These are phyloP conservation scores for Dolomedes plantarius DNA, from an alignment of 2,888 invertebrate species.

Conservation along the genomic window DNA sequence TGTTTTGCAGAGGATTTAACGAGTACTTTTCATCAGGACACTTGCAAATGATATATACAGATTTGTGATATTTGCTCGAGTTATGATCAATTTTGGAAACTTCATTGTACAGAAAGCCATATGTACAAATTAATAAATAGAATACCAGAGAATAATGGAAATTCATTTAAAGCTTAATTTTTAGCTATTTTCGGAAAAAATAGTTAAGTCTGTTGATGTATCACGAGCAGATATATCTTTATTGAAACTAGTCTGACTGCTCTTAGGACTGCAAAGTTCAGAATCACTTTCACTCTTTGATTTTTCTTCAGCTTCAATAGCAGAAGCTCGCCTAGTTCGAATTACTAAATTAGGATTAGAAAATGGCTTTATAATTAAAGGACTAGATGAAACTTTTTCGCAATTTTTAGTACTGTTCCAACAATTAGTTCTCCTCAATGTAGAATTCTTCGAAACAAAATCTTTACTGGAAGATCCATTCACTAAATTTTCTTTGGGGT, in stretches of 20 bases:
- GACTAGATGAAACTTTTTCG: constrained; percentile 34
- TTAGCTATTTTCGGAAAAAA: not conserved
- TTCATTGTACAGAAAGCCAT: not conserved
- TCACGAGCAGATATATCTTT: not conserved
- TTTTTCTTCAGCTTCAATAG: constrained; percentile 69
- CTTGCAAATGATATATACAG: not conserved
- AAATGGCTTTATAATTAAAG: constrained; percentile 75
- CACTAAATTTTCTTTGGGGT: not conserved
- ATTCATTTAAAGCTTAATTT: no score
- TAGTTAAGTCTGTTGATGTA: not conserved
- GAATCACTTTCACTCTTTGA: constrained; percentile 63
- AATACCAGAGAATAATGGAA: no score
- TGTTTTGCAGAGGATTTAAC: not conserved
- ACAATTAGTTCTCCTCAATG: constrained; percentile 1
- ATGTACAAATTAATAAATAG: constrained; percentile 6
- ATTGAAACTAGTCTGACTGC: not conserved
- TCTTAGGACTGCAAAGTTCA: constrained; percentile 56
- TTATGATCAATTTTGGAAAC: not conserved
- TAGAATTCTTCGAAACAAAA: not conserved
- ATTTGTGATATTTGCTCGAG: not conserved
- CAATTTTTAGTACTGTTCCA: constrained; percentile 25
- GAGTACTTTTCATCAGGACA: not conserved
- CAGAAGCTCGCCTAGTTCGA: constrained; percentile 76
- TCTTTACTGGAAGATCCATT: not conserved
- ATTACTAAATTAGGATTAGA: constrained; percentile 78